Evolutionary conservation across 2,797 vertebrate species (phyloP), one percentile per base, ranked within the genome.

Genomic region (Toxotes lorentzi): DNA sequence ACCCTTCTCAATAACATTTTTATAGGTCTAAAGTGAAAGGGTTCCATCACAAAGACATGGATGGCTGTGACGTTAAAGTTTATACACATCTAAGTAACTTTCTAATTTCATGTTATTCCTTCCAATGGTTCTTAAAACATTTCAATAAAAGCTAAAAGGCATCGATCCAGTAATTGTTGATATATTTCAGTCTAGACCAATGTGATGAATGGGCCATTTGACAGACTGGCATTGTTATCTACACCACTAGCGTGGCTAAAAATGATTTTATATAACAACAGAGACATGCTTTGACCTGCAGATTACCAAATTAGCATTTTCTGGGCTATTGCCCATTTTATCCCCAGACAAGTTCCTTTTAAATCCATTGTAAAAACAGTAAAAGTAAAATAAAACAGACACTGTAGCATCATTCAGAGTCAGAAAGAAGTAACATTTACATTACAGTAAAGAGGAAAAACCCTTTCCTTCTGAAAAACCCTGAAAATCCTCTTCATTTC

Each of bases 401-500:
- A 16, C 24, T 66, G 32, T n/a, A 57, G 16, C 30, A 41, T 72
- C 13, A 78, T 23, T 45, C 35, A 61, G 5, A 47, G 6, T 19
- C 32, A 3, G 3, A 68, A 16, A 63, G 45, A 13, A 13, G 5
- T 23, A 1, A 66, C 2, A 64, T 76, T 74, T 34, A 34, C 34
- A 41, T 51, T 30, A 35, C 16, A 76, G 16, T 17, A 40, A 59
- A 41, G 9, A 4, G 1, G 4, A 19, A 70, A 78, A 78, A 24
- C 7, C 65, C 56, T 63, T 84, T 75, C 10, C 60, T 56, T 57
- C 13, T 63, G 21, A 57, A 66, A 76, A 60, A 65, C 40, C 53
- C 53, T 77, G 21, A 68, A 80, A 77, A 47, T 56, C 7, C n/a
- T 67, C 30, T 72, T 77, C 35, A 64, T 73, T 74, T 38, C 16